Percentiles rank a stretch among this genome's conserved stretches.
These are phyloP conservation scores for Mormyrus proboscirostris DNA, from an alignment of 2,797 vertebrate species.

Conservation along the genomic window DNA sequence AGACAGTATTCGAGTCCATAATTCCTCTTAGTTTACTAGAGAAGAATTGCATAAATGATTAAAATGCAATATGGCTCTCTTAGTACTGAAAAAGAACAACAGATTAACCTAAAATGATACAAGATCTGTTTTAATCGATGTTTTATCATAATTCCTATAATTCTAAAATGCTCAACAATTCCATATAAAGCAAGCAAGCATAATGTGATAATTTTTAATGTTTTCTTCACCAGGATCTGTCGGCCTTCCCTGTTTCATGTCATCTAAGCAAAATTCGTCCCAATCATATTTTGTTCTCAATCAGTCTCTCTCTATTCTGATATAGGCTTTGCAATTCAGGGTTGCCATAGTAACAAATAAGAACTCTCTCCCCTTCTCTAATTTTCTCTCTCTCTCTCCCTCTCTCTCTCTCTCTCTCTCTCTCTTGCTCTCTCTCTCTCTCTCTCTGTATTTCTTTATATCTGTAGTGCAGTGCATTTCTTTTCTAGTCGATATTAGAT, in stretches of 20 bases:
- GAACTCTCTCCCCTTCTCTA: conserved; percentile 48
- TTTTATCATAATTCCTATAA: background rate
- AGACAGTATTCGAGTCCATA: conserved; percentile 36
- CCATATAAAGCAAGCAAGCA: background rate
- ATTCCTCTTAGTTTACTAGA: conserved; percentile 32
- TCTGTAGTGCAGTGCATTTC: background rate
- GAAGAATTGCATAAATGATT: conserved; percentile 16
- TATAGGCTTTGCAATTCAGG: conserved; percentile 66
- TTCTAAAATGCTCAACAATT: background rate
- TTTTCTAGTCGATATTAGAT: background rate
- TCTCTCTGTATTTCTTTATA: conserved; percentile 23
- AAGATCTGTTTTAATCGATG: background rate
- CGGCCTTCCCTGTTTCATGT: background rate
- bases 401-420: conserved; percentile 34
- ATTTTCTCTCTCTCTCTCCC: background rate
- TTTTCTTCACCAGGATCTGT: background rate
- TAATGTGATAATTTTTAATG: background rate
- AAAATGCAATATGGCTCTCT: background rate
- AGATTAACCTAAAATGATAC: background rate
- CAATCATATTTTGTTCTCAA: conserved; percentile 32
- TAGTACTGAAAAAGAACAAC: background rate
- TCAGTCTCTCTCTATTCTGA: conserved; percentile 53
- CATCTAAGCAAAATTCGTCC: conserved; percentile 22
- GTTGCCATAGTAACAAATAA: conserved; percentile 69
- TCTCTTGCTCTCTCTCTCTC: conserved; percentile 26